Evolutionary conservation across 1,140 invertebrate genomes (phyloP), one percentile per base, ranked within the genome.

Genomic region (Euura lappo): DNA sequence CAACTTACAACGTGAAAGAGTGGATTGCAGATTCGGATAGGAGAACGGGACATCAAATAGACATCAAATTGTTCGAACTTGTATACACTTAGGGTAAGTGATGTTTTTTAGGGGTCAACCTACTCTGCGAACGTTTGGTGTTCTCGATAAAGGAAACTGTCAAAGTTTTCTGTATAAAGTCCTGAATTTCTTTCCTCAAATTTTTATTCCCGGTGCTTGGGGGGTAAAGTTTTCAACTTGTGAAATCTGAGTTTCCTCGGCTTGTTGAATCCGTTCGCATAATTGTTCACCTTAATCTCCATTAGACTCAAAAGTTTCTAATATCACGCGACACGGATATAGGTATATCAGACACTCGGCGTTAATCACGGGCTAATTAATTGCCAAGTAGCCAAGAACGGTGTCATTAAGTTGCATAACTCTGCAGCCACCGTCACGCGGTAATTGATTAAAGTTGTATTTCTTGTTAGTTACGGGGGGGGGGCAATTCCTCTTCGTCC

Each of bases 381-480:
- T 60, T n/a, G 51, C 51, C 10, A 60, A n/a, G 51, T 60, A 60
- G 10, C 51, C 13, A 8, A 60, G 51, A 60, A 60, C 51, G 51
- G 51, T 60, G 51, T 60, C 51, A 60, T 60, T 60, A 60, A 60
- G 51, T 60, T 60, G 51, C 51, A 60, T n/a, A 60, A 60, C 51
- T 60, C 13, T 60, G 51, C 51, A 60, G 51, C 51, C 51, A n/a
- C 51, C 51, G 6, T 60, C 13, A 60, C 51, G 51, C 3, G 51
- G 51, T 60, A 60, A 60, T 60, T 60, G 51, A 60, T 60, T 60
- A 60, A 60, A 60, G 8, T 60, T 60, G 51, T 60, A 8, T 4
- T 60, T n/a, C 51, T 60, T 3, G 51, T n/a, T 28, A 60, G 51
- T n/a, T 11, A n/a, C 3, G 13, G 51, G 51, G 13, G 10, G 51